phyloP scores from a whole-genome alignment of 2,888 invertebrate species.

The Pecten maximus region DNA sequence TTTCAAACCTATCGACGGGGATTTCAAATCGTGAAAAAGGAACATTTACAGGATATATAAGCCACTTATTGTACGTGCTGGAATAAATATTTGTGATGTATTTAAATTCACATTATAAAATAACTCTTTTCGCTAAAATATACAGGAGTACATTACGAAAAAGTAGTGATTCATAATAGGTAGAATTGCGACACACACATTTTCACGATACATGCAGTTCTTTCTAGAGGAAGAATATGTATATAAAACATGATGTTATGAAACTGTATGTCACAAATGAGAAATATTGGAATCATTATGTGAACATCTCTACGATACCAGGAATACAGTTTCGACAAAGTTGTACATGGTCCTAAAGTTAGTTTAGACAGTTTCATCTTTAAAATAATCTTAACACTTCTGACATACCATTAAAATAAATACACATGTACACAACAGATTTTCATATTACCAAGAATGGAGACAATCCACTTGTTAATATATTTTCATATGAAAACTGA shows the following conservation, averaged over 20 bases:
- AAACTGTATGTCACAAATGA: background rate
- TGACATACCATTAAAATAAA: too few relatives aligned
- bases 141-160: background rate
- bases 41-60: background rate
- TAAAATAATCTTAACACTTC: too few relatives aligned
- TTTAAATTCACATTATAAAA: background rate
- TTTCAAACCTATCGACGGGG: background rate
- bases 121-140: background rate
- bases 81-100: slow-evolving; percentile 11
- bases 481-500: background rate
- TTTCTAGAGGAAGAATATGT: background rate
- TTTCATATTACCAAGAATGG: too few relatives aligned
- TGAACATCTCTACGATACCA: background rate
- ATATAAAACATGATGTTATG: background rate
- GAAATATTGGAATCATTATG: background rate
- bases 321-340: background rate
- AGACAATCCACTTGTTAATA: too few relatives aligned
- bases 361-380: too few relatives aligned
- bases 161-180: background rate
- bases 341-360: too few relatives aligned
- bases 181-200: background rate
- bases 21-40: background rate
- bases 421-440: too few relatives aligned
- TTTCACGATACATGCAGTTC: background rate
- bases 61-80: background rate